Conservation (phyloP, 2,888 invertebrate genomes). For the Meiosimyza platycephala region DNA sequence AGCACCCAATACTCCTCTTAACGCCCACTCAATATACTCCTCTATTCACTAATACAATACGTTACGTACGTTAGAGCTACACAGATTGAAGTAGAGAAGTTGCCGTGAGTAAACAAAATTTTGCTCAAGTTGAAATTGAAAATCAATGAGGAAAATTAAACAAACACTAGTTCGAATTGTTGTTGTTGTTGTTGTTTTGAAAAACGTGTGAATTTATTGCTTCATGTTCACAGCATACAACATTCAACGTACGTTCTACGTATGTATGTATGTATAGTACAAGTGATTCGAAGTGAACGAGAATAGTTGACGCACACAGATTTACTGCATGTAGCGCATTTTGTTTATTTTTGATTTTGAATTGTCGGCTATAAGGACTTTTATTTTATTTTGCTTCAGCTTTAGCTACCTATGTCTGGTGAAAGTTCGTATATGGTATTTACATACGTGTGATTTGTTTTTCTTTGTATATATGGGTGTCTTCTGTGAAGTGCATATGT, state of each 20-base stretch:
- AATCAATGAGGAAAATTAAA: constrained; percentile 45
- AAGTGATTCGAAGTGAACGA: too few relatives aligned
- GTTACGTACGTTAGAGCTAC: background rate
- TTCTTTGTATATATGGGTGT: background rate
- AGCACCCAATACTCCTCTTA: background rate
- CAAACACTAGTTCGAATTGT: constrained; percentile 37
- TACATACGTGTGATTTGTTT: background rate
- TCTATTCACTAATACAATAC: background rate
- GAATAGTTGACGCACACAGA: too few relatives aligned
- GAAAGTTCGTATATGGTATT: background rate
- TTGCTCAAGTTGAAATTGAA: constrained; percentile 43
- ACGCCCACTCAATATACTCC: background rate
- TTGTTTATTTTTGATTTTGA: constrained; percentile 18
- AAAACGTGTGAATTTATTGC: constrained; percentile 35
- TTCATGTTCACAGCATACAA: background rate
- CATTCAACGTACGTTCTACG: background rate
- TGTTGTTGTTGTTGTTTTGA: constrained; percentile 11
- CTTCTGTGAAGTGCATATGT: constrained; percentile 3
- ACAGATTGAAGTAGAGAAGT: constrained; percentile 20
- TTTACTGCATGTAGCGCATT: background rate
- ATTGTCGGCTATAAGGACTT: constrained; percentile 2
- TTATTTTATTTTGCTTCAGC: background rate
- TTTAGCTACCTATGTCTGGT: background rate
- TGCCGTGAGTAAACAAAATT: constrained; percentile 42
- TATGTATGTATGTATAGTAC: too few relatives aligned